phyloP scores from a whole-genome alignment of 1,140 invertebrate species.

The Trachymyrmex cornetzi region DNA sequence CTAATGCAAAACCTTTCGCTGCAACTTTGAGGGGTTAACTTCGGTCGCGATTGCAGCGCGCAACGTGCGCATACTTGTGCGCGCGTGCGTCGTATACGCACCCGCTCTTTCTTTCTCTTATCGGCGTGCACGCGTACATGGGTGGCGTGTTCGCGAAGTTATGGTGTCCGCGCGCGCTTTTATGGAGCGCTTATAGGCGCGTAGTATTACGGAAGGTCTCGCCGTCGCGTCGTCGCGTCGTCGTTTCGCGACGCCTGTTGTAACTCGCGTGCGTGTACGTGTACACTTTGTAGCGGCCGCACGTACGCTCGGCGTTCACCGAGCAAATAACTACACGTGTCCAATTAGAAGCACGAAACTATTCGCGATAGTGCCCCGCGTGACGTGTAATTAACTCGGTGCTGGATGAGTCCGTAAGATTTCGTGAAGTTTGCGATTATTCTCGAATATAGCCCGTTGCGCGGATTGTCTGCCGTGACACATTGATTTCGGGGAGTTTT shows the following conservation, averaged over 20 bases:
- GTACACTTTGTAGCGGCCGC: constrained; percentile 53
- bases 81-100: neutral
- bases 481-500: neutral
- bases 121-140: constrained; percentile 68
- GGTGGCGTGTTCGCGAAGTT: constrained; percentile 73
- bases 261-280: constrained; percentile 55
- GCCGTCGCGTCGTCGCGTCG: too few species aligned
- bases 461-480: constrained; percentile 23
- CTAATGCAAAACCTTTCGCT: constrained; percentile 57
- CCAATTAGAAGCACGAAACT: constrained; percentile 82
- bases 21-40: constrained; percentile 48
- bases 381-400: constrained; percentile 60
- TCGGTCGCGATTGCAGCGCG: constrained; percentile 42
- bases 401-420: constrained; percentile 41
- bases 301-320: constrained; percentile 60
- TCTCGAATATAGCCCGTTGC: constrained; percentile 28
- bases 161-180: constrained; percentile 76
- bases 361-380: constrained; percentile 68
- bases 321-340: constrained; percentile 83
- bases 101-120: constrained; percentile 45
- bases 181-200: constrained; percentile 59
- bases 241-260: constrained; percentile 37
- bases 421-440: constrained; percentile 60
- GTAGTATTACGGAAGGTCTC: neutral
- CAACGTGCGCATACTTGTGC: neutral